Evolutionary conservation across 2,888 invertebrate species (phyloP).

Genomic region (Euclidia mi): DNA sequence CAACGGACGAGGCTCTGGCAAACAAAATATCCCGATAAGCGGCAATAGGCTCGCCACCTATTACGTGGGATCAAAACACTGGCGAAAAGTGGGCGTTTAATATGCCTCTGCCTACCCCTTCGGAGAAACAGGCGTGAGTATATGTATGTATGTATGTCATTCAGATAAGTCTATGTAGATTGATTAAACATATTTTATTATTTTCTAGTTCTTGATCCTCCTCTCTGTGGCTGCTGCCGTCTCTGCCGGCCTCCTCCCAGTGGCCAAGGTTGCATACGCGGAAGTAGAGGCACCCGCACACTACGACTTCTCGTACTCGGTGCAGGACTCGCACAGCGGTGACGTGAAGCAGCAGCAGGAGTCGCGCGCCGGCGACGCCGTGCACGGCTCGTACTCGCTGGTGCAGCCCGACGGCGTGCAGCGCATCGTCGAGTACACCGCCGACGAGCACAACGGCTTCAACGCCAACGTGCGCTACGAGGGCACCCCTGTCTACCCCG

Average conservation of each 20-base stretch:
- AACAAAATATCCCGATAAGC: too few species aligned
- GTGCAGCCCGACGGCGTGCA: constrained; percentile 85
- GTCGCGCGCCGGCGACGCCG: constrained; percentile 79
- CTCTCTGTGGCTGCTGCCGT: constrained; percentile 72
- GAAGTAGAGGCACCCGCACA: constrained; percentile 78
- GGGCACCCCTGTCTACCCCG: constrained; percentile 74
- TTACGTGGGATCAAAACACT: too few species aligned
- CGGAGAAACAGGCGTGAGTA: too few species aligned
- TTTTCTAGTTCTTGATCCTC: constrained; percentile 69
- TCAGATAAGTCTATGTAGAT: neutral
- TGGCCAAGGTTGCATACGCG: constrained; percentile 73
- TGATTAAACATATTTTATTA: neutral
- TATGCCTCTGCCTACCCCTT: too few species aligned
- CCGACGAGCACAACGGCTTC: constrained; percentile 83
- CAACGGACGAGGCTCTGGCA: too few species aligned
- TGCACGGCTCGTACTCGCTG: constrained; percentile 85
- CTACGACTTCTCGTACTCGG: constrained; percentile 84
- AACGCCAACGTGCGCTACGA: constrained; percentile 85
- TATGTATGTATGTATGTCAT: too few species aligned
- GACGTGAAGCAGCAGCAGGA: constrained; percentile 87
- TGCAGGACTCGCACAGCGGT: constrained; percentile 82
- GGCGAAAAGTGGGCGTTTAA: too few species aligned
- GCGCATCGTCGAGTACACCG: constrained; percentile 85
- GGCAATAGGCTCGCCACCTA: too few species aligned
- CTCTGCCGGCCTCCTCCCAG: constrained; percentile 65